phyloP scores from a whole-genome alignment of 1,140 invertebrate genomes.

The Drosophila nigrodunni region DNA sequence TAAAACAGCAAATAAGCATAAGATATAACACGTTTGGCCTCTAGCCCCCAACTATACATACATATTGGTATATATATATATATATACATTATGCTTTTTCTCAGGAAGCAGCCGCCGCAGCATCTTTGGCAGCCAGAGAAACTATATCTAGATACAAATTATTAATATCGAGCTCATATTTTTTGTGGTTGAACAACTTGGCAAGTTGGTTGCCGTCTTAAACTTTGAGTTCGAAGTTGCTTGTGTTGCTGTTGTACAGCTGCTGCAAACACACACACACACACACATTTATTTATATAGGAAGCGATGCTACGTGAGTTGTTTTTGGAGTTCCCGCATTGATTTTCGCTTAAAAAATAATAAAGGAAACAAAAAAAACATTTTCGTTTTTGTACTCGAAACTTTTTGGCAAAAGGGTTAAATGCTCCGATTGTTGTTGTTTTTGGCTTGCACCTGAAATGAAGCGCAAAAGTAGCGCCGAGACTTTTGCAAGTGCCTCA shows the following conservation, averaged over 20 bases:
- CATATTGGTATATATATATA: too few species aligned
- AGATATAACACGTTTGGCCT: slow-evolving; percentile 47
- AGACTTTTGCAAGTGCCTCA: slow-evolving; percentile 53
- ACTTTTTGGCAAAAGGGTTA: slow-evolving; percentile 73
- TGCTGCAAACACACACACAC: slow-evolving; percentile 68
- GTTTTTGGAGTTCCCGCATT: slow-evolving; percentile 57
- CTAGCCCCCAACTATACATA: not conserved
- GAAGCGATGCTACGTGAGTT: slow-evolving; percentile 60
- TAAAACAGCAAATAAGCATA: slow-evolving; percentile 48
- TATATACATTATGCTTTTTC: slow-evolving; percentile 19
- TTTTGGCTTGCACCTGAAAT: slow-evolving; percentile 64
- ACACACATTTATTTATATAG: slow-evolving; percentile 35
- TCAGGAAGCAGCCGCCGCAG: slow-evolving; percentile 57
- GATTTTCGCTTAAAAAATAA: slow-evolving; percentile 55
- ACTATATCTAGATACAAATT: slow-evolving; percentile 84
- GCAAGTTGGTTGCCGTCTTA: slow-evolving; percentile 70
- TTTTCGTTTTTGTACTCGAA: slow-evolving; percentile 30
- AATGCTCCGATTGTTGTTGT: slow-evolving; percentile 40
- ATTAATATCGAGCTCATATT: slow-evolving; percentile 84
- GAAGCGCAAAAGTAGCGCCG: slow-evolving; percentile 44
- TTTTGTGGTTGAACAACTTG: slow-evolving; percentile 68
- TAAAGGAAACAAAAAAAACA: not conserved
- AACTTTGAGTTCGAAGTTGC: slow-evolving; percentile 32
- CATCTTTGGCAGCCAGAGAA: slow-evolving; percentile 57
- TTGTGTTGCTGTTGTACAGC: slow-evolving; percentile 60